Evolutionary conservation across 2,797 vertebrate species (phyloP).

Genomic region (Erpetoichthys calabaricus): DNA sequence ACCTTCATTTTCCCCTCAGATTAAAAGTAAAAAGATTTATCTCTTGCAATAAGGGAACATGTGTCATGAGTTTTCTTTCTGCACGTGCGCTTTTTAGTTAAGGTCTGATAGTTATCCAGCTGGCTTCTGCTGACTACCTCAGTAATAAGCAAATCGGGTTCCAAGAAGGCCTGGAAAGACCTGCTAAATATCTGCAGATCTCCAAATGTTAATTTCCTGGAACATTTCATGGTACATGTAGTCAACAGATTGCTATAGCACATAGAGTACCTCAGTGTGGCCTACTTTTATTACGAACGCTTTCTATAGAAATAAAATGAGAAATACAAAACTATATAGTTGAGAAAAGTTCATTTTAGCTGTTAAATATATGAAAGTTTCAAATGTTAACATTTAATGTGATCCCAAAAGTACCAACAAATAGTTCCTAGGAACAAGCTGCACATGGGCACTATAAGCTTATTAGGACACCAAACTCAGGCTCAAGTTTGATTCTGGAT

Average conservation of each 20-base stretch:
- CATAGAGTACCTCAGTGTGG: constrained; percentile 17
- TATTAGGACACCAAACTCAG: too few relatives aligned
- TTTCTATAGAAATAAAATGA: background rate
- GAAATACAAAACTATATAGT: too few relatives aligned
- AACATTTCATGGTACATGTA: constrained; percentile 22
- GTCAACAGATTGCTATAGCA: constrained; percentile 26
- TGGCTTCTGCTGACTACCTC: constrained; percentile 23
- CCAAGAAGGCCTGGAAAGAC: constrained; percentile 21
- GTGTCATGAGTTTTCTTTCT: background rate
- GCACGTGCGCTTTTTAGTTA: background rate
- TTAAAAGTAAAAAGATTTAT: too few relatives aligned
- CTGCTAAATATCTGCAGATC: constrained; percentile 13
- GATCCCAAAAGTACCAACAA: too few relatives aligned
- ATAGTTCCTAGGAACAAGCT: too few relatives aligned
- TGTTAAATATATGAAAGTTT: too few relatives aligned
- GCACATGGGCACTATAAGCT: too few relatives aligned
- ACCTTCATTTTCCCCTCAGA: too few relatives aligned
- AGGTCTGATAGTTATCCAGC: constrained; percentile 21
- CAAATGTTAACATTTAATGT: too few relatives aligned
- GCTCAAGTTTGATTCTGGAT: too few relatives aligned
- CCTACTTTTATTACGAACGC: constrained; percentile 5
- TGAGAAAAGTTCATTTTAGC: too few relatives aligned
- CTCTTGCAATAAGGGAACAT: too few relatives aligned
- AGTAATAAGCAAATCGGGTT: constrained; percentile 26
- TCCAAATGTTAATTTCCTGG: constrained; percentile 31